Evolutionary conservation across 1,140 invertebrate genomes (phyloP), one percentile per base, ranked within the genome.

Genomic region (Eupristina koningsbergeri): DNA sequence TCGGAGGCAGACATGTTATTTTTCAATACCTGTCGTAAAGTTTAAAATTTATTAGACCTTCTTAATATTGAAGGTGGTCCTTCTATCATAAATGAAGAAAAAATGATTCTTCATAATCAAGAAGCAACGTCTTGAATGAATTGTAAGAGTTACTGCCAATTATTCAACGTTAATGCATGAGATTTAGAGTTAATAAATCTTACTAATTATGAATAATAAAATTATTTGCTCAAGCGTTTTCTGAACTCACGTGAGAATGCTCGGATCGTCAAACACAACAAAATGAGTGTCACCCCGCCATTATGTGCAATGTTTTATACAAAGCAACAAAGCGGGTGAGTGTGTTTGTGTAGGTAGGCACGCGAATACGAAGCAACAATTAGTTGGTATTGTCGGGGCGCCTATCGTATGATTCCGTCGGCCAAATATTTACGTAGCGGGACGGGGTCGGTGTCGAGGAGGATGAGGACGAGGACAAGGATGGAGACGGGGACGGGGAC

Each of bases 361-460:
- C 26, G 26, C 53, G 22, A 58, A 58, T 58, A 22, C 22, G 26
- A 58, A 58, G 19, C 19, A 26, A 22, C 26, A 58, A 58, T 58
- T 58, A 58, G 19, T 9, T 26, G 53, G 53, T 19, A 26, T 58
- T 41, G 0, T 26, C 41, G 34, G 53, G 1, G 36, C 67, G 64
- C 0, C 36, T 6, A 41, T 7, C 15, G 3, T 3, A 75, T 75
- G 13, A 50, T 29, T 31, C 29, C 73, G 17, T 15, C 61, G 61
- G 26, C 26, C 39, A 75, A 81, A 81, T 50, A 74, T 75, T 81
- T 71, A 45, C 67, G 29, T 26, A 0, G 22, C 39, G 2, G n/a
- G n/a, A 63, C 58, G 45, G 7, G 41, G 26, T 22, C 53, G 53
- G 22, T 22, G 53, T 26, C 26, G 53, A 58, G n/a, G n/a, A 74